phyloP scores from a whole-genome alignment of 2,113 vertebrate genomes.

The Amphiprion ocellaris region DNA sequence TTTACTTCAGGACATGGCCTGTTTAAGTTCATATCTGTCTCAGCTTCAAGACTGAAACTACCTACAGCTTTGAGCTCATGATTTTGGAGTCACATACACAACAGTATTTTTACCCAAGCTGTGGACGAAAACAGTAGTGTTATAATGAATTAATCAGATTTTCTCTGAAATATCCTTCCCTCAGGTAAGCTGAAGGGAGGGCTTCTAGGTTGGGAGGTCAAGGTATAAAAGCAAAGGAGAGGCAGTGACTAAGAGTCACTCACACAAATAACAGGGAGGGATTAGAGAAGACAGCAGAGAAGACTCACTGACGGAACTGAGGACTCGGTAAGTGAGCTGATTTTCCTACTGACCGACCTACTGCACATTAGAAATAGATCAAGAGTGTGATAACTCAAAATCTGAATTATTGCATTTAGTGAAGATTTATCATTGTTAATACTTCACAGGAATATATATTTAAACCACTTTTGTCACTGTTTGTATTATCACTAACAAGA shows the following conservation, averaged over 20 bases:
- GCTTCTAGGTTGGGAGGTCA: slow-evolving; percentile 54
- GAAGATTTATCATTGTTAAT: not conserved
- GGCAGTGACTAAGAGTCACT: slow-evolving; percentile 29
- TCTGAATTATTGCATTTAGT: not conserved
- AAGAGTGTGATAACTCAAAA: not conserved
- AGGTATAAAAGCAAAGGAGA: slow-evolving; percentile 72
- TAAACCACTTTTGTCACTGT: no score
- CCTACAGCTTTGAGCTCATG: not conserved
- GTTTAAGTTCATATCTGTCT: not conserved
- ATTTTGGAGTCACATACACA: not conserved
- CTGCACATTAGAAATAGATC: not conserved
- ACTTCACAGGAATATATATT: not conserved
- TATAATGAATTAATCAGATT: slow-evolving; percentile 81
- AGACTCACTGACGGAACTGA: slow-evolving; percentile 24
- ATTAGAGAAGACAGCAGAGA: slow-evolving; percentile 56
- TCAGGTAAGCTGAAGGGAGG: slow-evolving; percentile 67
- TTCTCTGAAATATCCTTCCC: slow-evolving; percentile 52
- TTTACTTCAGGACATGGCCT: not conserved
- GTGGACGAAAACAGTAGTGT: slow-evolving; percentile 57
- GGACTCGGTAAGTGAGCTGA: slow-evolving; percentile 49
- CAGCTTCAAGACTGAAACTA: not conserved
- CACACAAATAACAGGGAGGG: slow-evolving; percentile 42
- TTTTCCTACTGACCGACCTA: not conserved
- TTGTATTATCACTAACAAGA: not conserved
- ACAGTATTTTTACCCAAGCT: slow-evolving; percentile 74